Evolutionary conservation across 1,140 invertebrate species (phyloP).

Genomic region (Centruroides vittatus): DNA sequence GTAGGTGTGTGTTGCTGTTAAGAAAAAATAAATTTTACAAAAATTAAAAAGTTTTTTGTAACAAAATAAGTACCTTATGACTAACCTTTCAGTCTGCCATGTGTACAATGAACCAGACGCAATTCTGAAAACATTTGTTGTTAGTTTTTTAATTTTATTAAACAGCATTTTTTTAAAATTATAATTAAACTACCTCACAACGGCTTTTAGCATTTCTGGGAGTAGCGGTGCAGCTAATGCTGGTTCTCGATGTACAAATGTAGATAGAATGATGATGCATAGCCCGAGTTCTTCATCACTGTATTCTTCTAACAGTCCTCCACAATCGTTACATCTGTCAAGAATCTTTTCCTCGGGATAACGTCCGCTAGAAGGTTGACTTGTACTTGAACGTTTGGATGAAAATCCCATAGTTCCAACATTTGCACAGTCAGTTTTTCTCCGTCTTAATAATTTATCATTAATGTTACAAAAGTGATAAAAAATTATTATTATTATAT

Average conservation of each 20-base stretch:
- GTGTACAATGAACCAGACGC: constrained; percentile 35
- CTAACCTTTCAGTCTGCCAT: constrained; percentile 73
- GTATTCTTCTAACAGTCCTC: constrained; percentile 70
- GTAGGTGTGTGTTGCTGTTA: constrained; percentile 55
- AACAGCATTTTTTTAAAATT: no score
- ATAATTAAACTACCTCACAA: no score
- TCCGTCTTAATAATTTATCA: not conserved
- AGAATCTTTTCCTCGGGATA: constrained; percentile 14
- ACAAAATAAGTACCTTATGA: not conserved
- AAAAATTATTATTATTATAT: no score
- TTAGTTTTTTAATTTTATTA: no score
- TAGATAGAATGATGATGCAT: constrained; percentile 82
- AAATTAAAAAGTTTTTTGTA: no score
- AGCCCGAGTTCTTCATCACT: constrained; percentile 92
- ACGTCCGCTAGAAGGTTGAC: constrained; percentile 5
- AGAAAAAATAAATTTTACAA: not conserved
- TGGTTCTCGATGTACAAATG: constrained; percentile 91
- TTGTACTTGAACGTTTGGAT: constrained; percentile 11
- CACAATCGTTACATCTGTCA: constrained; percentile 34
- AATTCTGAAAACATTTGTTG: constrained; percentile 18
- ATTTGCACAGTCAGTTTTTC: constrained; percentile 8
- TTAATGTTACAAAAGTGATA: no score
- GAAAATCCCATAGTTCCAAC: not conserved
- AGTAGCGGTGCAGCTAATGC: constrained; percentile 78
- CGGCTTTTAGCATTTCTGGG: constrained; percentile 65